Base-by-base conservation (phyloP, 2,888 invertebrate genomes). In the Agrilus biguttatus region DNA sequence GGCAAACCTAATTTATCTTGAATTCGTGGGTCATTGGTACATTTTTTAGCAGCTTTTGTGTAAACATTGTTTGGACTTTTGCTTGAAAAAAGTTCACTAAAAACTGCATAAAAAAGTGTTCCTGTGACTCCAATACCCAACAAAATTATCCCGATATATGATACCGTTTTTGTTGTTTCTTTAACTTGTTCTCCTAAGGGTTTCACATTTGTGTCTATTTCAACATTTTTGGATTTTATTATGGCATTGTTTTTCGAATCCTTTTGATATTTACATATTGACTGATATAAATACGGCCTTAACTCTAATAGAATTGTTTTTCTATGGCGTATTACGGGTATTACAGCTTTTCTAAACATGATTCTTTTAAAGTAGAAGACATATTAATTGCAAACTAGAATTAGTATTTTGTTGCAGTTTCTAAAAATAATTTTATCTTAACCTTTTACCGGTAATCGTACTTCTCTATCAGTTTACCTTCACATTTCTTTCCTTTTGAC, bases 51-150 rank as follows among this genome's bases (percentile, higher is more conserved):
- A 2, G 92, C 86, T 53, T 77, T 75, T 14, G 81, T 77, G 60
- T 90, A 93, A 45, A 92, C 76, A 55, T 79, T 85, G 63, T 85
- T 88, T 0, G 90, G 81, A 62, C 91, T 92, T 51, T 83, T 82
- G 47, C 81, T 79, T 2, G 92, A 91, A 66, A 93, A 89, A 19
- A 95, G 66, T 65, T 93, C 93, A 47, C 77, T 75, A 54, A 88
- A 84, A 45, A 93, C 78, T 41, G 83, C 78, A 63, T 82, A 93
- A 59, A 89, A 82, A 62, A 93, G 78, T 3, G 83, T 68, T 19
- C 81, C 84, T 35, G 89, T 88, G 1, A 91, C 78, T 34, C 84
- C 85, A 45, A 90, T 62, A 10, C 90, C 91, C 33, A 78, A 68
- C 40, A 91, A 56, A 51, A 93, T 86, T 2, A 95, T 77, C 12